These are phyloP conservation scores for Meta bourneti DNA, from an alignment of 2,888 invertebrate species.

Conservation along the genomic window DNA sequence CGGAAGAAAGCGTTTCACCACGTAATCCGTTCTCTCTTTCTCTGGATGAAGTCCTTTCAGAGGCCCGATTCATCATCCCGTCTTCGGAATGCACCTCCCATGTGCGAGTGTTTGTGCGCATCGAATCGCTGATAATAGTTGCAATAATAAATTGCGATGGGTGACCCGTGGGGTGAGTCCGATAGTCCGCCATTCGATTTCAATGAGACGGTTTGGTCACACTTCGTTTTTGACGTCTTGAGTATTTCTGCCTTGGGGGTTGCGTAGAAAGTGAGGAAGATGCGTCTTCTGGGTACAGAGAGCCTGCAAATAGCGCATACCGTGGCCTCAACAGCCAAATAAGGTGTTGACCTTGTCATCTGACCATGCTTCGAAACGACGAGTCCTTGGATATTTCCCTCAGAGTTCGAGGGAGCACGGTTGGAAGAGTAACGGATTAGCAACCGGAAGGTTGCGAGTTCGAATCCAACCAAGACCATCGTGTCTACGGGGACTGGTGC, in stretches of 20 bases:
- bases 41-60: not conserved
- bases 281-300: too few relatives aligned
- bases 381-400: too few relatives aligned
- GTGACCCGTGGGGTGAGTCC: slow-evolving; percentile 14
- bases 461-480: too few relatives aligned
- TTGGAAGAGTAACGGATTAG: too few relatives aligned
- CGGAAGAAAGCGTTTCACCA: slow-evolving; percentile 12
- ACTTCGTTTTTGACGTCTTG: slow-evolving; percentile 3
- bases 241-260: slow-evolving; percentile 3
- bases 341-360: too few relatives aligned
- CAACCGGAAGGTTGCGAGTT: too few relatives aligned
- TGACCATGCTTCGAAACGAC: too few relatives aligned
- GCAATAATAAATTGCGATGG: slow-evolving; percentile 62
- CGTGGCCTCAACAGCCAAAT: too few relatives aligned
- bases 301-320: too few relatives aligned
- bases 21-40: slow-evolving; percentile 59
- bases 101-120: slow-evolving; percentile 45
- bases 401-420: too few relatives aligned
- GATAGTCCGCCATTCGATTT: slow-evolving; percentile 3
- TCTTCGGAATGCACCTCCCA: not conserved
- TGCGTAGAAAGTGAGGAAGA: not conserved
- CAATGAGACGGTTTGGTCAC: slow-evolving; percentile 34
- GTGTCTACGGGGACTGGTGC: too few relatives aligned
- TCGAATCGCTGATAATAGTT: slow-evolving; percentile 66
- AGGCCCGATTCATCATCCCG: slow-evolving; percentile 44